Evolutionary conservation across 2,888 invertebrate species (phyloP), one percentile per base, ranked within the genome.

Genomic region (Athetis lepigone): DNA sequence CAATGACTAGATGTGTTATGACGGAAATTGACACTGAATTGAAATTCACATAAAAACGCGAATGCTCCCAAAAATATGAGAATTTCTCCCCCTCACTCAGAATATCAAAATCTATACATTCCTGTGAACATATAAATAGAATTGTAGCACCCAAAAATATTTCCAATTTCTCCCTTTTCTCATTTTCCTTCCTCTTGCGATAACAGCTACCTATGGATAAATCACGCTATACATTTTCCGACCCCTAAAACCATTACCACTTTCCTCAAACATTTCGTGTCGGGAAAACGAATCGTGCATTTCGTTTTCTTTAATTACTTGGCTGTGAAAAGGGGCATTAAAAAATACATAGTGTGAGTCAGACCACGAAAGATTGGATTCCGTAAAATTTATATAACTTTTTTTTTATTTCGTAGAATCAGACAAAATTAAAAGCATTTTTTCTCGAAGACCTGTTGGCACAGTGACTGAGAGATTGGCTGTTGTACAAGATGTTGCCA

Each of bases 301-400:
- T 43, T 51, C 52, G 40, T 69, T 69, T 69, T 43, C 11, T 52
- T 52, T 49, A 33, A 67, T 69, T 47, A 52, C 11, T 23, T 4
- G n/a, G 2, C 6, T 8, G 3, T 21, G 40, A 7, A 27, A 29
- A 29, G 13, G 11, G 1, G 4, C 4, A 21, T 4, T 19, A 8
- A 2, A 42, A 29, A 25, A 16, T 13, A 25, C 5, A 2, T 18
- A 23, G 37, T 45, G 18, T 39, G 11, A 9, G 6, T 36, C 4
- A 6, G 33, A 16, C 3, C 5, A 2, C 4, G 2, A 2, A 8
- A 39, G 5, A 2, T 29, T 19, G 5, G n/a, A 16, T 39, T 40
- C 9, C 21, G 19, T 42, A 37, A 9, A 13, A 0, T 11, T 8
- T 19, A 18, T 4, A 40, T n/a, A n/a, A n/a, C n/a, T n/a, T n/a